Conservation (phyloP, 2,888 invertebrate genomes). For the Stratiomys singularior region DNA sequence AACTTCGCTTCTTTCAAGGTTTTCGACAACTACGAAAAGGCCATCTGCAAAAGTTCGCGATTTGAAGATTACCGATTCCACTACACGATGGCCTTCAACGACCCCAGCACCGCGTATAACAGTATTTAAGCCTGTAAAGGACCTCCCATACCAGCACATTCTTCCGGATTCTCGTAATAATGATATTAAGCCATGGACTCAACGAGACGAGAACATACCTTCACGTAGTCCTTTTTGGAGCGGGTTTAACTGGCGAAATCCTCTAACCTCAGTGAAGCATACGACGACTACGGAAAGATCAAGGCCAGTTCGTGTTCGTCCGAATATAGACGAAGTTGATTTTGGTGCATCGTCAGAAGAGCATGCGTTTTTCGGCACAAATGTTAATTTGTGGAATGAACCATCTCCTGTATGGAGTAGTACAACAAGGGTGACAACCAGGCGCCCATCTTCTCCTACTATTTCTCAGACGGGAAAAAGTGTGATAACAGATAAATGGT, state of each 20-base stretch:
- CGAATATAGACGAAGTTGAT: neutral
- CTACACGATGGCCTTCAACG: neutral
- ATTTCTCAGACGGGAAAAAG: neutral
- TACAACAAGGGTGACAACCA: neutral
- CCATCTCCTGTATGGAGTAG: neutral
- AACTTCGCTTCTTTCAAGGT: neutral
- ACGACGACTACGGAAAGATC: neutral
- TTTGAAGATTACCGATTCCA: neutral
- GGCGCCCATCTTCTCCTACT: neutral
- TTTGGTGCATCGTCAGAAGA: neutral
- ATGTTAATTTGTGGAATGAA: neutral
- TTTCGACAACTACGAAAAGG: neutral
- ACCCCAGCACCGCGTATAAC: neutral
- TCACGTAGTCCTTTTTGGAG: slow-evolving; percentile 25
- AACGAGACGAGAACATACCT: neutral
- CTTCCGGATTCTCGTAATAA: neutral
- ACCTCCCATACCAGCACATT: neutral
- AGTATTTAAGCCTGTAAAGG: neutral
- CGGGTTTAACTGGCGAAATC: neutral
- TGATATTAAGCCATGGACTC: neutral
- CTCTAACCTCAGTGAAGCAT: neutral
- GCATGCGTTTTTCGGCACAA: neutral
- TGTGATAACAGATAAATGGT: neutral
- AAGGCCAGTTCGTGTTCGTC: neutral
- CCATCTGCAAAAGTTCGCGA: slow-evolving; percentile 19